These are phyloP conservation scores for Onychomys torridus DNA, from an alignment of 2,797 vertebrate genomes.

Conservation along the genomic window DNA sequence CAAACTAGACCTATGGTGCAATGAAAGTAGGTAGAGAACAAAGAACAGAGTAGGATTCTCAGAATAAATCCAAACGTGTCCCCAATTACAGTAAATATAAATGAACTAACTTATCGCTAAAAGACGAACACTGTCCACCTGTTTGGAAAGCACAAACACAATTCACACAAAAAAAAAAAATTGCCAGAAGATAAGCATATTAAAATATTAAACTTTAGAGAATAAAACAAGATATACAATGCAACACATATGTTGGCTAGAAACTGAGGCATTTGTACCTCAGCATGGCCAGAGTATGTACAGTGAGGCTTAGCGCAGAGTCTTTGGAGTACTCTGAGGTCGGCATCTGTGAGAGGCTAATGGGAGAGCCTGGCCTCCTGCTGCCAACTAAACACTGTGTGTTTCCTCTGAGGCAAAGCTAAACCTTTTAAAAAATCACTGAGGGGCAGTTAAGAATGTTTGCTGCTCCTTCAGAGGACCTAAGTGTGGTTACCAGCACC, in stretches of 20 bases:
- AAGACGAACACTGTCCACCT: not conserved
- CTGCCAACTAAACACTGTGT: not conserved
- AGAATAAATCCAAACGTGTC: not conserved
- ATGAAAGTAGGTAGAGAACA: too few relatives aligned
- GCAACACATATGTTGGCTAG: not conserved
- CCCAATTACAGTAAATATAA: not conserved
- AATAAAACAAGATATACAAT: not conserved
- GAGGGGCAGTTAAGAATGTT: not conserved
- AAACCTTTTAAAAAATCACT: not conserved
- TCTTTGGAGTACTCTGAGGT: not conserved
- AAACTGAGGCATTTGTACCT: not conserved
- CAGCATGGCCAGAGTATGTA: too few relatives aligned
- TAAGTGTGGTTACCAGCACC: not conserved
- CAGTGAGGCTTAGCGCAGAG: accelerated
- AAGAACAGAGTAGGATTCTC: not conserved
- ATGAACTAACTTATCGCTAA: not conserved
- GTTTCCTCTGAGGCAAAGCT: not conserved
- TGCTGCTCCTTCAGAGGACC: not conserved
- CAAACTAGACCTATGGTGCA: not conserved
- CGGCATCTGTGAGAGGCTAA: not conserved
- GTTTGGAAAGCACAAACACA: not conserved
- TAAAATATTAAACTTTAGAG: not conserved
- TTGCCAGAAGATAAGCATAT: not conserved
- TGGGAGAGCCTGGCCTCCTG: not conserved
- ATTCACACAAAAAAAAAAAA: not conserved